Base-by-base conservation (phyloP, 2,113 vertebrate species). In the Fukomys damarensis region DNA sequence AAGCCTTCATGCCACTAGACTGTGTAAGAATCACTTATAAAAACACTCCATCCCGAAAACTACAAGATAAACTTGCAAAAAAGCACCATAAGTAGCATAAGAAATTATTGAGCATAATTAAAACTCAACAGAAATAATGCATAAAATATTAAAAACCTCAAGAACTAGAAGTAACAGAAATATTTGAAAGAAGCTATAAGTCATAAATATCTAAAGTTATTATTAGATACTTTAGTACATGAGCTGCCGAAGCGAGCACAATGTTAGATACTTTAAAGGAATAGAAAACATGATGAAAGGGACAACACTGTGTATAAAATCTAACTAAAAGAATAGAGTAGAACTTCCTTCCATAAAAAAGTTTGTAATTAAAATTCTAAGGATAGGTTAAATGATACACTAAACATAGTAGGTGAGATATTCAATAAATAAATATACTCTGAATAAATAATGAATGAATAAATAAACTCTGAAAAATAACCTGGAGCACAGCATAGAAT, bases 231-330 rank as follows among this genome's bases (percentile, higher is more conserved):
- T n/a, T n/a, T n/a, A n/a, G n/a, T n/a, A n/a, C n/a, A n/a, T n/a
- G n/a, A n/a, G n/a, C n/a, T n/a, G n/a, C n/a, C n/a, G n/a, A n/a
- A n/a, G n/a, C n/a, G n/a, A n/a, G n/a, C n/a, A n/a, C n/a, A n/a
- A n/a, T n/a, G n/a, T n/a, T n/a, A n/a, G n/a, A 38, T 85, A 46
- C 76, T 63, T 95, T 52, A 89, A 95, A 86, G 22, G 43, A 95
- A 82, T 26, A 58, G 58, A 54, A 81, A 86, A 58, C 1, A 49
- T 49, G 20, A 24, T 66, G 35, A 84, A 70, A 88, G 20, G 9
- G 70, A 74, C 43, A 43, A 28, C 1, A n/a, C 3, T 61, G 16
- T 65, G 13, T 80, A 66, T 22, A 49, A 74, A 66, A 14, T 35
- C 56, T 84, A 92, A 84, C 58, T 20, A 43, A 65, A 79, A 94